These are phyloP conservation scores for Caenorhabditis sp. DNA, from an alignment of 2,888 invertebrate genomes.

Conservation along the genomic window DNA sequence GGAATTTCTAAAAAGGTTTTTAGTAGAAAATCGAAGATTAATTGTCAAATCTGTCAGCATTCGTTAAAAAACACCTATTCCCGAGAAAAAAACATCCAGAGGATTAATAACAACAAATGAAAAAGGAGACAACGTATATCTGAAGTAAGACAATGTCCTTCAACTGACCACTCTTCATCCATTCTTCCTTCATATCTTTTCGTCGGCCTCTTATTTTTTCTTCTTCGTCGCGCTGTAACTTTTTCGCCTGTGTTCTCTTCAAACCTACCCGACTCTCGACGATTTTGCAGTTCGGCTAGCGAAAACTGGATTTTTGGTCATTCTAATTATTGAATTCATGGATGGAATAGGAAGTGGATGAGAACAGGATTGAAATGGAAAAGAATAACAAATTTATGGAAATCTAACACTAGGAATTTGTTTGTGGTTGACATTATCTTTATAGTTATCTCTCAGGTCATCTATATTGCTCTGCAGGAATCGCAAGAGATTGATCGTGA, in stretches of 20 bases:
- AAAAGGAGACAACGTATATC: conserved; percentile 3
- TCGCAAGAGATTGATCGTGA: too few species aligned
- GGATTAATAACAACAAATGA: background rate
- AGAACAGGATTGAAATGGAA: background rate
- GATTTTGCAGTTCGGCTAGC: conserved; percentile 31
- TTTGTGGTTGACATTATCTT: too few species aligned
- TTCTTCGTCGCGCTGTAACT: conserved; percentile 37
- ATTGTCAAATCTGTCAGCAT: too few species aligned
- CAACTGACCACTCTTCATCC: background rate
- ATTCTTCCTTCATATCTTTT: conserved; percentile 3
- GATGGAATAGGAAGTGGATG: too few species aligned
- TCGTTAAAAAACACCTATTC: too few species aligned
- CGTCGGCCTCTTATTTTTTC: conserved; percentile 11
- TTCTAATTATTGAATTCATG: too few species aligned
- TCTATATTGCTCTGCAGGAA: too few species aligned
- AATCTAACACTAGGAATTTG: too few species aligned
- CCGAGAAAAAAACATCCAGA: too few species aligned
- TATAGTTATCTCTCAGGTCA: too few species aligned
- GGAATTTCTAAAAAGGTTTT: too few species aligned
- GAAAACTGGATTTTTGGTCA: conserved; percentile 7
- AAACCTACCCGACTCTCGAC: conserved; percentile 1
- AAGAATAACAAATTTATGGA: background rate
- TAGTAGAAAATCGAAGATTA: background rate
- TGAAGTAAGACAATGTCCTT: conserved; percentile 3
- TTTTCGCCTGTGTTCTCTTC: conserved; percentile 17